Evolutionary conservation across 2,113 vertebrate species (phyloP), one percentile per base, ranked within the genome.

Genomic region (Psilopogon haemacephalus): DNA sequence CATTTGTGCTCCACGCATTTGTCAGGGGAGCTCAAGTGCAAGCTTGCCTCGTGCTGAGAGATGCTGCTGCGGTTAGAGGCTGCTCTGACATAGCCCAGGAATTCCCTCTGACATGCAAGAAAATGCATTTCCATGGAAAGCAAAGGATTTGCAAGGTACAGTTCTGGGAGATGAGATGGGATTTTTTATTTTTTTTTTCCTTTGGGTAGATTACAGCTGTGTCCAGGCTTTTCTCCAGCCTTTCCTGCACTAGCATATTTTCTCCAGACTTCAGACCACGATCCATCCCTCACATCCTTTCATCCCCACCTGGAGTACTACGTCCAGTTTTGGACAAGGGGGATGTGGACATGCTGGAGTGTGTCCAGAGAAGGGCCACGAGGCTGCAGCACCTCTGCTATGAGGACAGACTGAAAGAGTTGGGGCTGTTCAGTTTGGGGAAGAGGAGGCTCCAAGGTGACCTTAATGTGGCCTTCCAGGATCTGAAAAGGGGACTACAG

Each of bases 11-110:
- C 33, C 63, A 11, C 35, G 40, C 8, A n/a, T 48, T 55, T 35
- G 60, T 6, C 46, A 20, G 55, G 42, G 56, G 12, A 88, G 52
- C 37, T 62, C 60, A 30, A 3, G 69, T 1, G 28, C 23, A 7
- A 74, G 59, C n/a, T 50, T 13, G 14, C 9, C 52, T 10, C 38
- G 60, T 37, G 0, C 18, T 24, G 67, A 30, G 15, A 32, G 67
- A 2, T 9, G 17, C 26, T 13, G 3, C 37, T 2, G n/a, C 26
- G 21, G 50, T 12, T 3, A 2, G 27, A 33, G 46, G 1, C 33
- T 33, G 37, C 4, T 6, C 54, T 11, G 5, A 9, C 2, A 1
- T 5, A 15, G 69, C 60, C 4, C 5, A 1, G 48, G 40, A 59
- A 32, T 35, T 74, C 62, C 55, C 38, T 42, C 60, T 11, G 18